Percentiles rank a stretch among this genome's conserved stretches.
Conservation (phyloP, 2,113 vertebrate genomes). For the Pithys albifrons region DNA sequence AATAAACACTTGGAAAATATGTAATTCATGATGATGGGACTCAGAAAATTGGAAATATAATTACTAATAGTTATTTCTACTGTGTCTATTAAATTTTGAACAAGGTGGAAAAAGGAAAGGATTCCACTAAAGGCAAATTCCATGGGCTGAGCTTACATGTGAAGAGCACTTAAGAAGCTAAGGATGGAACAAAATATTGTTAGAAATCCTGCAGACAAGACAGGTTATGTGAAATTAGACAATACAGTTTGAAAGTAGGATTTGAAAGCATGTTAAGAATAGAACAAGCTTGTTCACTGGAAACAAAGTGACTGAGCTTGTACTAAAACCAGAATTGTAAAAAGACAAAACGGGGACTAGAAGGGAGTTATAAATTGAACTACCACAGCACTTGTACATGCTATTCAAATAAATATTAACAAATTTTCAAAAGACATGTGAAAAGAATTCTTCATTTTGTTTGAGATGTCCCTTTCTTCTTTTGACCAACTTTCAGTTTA, state of each 20-base stretch:
- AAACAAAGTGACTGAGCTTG: not conserved
- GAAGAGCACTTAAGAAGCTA: not conserved
- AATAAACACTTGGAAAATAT: not conserved
- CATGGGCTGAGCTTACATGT: not conserved
- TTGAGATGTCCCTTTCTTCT: not conserved
- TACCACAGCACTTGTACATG: not conserved
- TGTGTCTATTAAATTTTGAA: not conserved
- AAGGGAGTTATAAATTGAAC: not conserved
- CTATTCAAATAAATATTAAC: not conserved
- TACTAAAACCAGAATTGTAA: not conserved
- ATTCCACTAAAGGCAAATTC: not conserved
- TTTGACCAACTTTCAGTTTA: not conserved
- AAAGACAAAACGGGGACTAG: not conserved
- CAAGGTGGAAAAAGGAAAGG: not conserved
- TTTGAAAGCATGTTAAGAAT: not conserved
- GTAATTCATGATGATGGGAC: not conserved
- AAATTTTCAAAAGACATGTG: not conserved
- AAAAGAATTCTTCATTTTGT: not conserved
- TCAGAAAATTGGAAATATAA: not conserved
- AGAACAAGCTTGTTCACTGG: not conserved
- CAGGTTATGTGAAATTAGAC: not conserved
- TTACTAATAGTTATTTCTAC: not conserved
- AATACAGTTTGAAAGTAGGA: not conserved
- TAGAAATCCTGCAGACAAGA: not conserved
- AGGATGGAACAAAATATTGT: not conserved